Conservation (phyloP, 2,113 vertebrate species). For the Ranitomeya imitator region DNA sequence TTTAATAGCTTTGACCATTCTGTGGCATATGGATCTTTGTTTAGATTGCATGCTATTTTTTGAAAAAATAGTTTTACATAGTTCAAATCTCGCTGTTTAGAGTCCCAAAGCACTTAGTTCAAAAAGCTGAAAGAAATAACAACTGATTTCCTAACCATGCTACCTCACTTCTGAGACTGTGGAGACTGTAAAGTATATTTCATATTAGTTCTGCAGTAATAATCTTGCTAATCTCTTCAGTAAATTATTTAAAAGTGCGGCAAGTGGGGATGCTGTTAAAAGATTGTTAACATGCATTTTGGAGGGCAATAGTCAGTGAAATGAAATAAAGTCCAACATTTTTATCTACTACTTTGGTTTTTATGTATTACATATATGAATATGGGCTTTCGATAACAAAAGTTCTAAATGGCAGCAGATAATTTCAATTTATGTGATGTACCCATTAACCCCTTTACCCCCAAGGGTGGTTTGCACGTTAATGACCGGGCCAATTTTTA, state of each 20-base stretch:
- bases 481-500: no score
- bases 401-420: neutral
- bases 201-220: constrained; percentile 55
- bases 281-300: constrained; percentile 49
- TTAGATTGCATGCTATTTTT: constrained; percentile 12
- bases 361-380: neutral
- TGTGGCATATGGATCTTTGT: neutral
- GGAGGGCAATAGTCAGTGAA: constrained; percentile 19
- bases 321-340: constrained; percentile 1
- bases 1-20: constrained; percentile 31
- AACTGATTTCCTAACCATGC: constrained; percentile 51
- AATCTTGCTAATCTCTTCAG: constrained; percentile 51
- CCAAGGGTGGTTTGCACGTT: no score
- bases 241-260: constrained; percentile 48
- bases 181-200: constrained; percentile 53
- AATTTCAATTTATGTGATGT: neutral
- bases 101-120: constrained; percentile 57
- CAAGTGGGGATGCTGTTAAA: constrained; percentile 18
- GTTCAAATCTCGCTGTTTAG: constrained; percentile 10
- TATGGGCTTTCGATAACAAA: neutral
- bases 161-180: constrained; percentile 29
- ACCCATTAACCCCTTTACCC: no score
- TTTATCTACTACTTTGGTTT: neutral
- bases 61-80: constrained; percentile 36
- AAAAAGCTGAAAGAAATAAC: constrained; percentile 53